Conservation (phyloP, 2,797 vertebrate genomes). For the Anguilla anguilla region DNA sequence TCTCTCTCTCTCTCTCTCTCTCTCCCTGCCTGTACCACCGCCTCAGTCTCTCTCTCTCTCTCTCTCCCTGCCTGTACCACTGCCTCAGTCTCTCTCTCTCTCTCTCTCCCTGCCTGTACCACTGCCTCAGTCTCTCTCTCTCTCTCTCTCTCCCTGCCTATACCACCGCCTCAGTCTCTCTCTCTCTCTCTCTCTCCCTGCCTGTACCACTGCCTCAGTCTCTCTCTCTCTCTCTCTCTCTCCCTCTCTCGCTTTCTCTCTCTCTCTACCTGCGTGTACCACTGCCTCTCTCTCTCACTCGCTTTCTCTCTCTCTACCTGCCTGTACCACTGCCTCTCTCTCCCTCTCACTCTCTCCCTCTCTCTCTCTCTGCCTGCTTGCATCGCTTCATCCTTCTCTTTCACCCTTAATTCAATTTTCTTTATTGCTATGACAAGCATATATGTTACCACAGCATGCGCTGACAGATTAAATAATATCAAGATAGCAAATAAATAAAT, state of each 20-base stretch:
- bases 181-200: too few relatives aligned
- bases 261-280: neutral
- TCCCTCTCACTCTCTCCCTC: neutral
- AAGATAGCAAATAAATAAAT: neutral
- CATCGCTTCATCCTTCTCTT: neutral
- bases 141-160: neutral
- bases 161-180: too few relatives aligned
- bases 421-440: neutral
- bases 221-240: too few relatives aligned
- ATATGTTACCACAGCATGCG: neutral
- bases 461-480: neutral
- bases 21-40: neutral
- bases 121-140: neutral
- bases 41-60: neutral
- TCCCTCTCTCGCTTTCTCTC: neutral
- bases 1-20: constrained; percentile 19
- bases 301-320: constrained; percentile 34
- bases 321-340: constrained; percentile 31
- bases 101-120: neutral
- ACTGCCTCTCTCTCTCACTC: too few relatives aligned
- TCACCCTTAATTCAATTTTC: neutral
- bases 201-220: too few relatives aligned
- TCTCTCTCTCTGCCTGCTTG: constrained; percentile 5
- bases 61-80: neutral
- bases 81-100: neutral